Base-by-base conservation (phyloP, 1,140 invertebrate species). In the Alviniconcha marisindica region DNA sequence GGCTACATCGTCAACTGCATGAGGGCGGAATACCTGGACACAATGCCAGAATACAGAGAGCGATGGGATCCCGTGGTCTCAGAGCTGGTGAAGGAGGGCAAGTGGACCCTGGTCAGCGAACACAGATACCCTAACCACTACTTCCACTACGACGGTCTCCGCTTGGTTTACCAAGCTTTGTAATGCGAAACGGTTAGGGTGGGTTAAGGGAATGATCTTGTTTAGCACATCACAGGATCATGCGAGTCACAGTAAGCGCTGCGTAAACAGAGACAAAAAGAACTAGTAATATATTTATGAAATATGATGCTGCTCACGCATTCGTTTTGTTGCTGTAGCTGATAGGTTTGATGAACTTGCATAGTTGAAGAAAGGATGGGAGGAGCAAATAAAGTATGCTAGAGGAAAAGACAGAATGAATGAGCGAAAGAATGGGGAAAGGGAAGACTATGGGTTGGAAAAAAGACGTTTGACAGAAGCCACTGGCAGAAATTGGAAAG, bases 11-110 rank as follows among this genome's bases (percentile, higher is more conserved):
- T 80, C 7, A 66, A 66, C 60, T 80, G 78, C 24, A 66, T 80
- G 78, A 33, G 78, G 18, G 78, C 78, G 21, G 78, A 80, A n/a
- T 66, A 80, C 60, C 40, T 80, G 56, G 28, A 80, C 10, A 80
- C 60, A n/a, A 40, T 33, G 33, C 36, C 56, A 7, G 78, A 80
- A 38, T 80, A 80, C 38, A 42, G 31, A 14, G 78, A 60, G 15
- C 78, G 54, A 0, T 80, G 78, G 78, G 51, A 80, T 14, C 56
- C 78, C 2, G 42, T 69, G n/a, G 24, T 80, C 7, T 24, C 36
- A 18, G 1, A 12, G 2, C 36, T 80, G 78, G 54, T 60, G n/a
- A 10, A 80, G 33, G 38, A 80, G 24, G 78, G 78, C 24, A 80
- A 80, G 56, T 66, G 56, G 78, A 54, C 33, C 3, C 78, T 80